A percentile compares a stretch with the other conserved stretches of the same genome.
Evolutionary conservation across 1,140 invertebrate genomes (phyloP).

Genomic region (Drosophila lini): DNA sequence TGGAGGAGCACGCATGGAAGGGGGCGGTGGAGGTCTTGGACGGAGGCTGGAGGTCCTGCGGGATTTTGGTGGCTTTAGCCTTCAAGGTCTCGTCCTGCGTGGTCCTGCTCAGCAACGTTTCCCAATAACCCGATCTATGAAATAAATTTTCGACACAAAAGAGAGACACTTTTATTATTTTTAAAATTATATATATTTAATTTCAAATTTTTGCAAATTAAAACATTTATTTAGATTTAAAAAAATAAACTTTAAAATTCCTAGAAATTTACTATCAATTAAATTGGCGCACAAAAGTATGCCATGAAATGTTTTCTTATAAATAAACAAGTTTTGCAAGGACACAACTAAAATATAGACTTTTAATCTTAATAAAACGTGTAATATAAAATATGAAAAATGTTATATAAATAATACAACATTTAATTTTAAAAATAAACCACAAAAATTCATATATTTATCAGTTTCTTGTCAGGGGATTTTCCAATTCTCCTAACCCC

Average conservation of each 20-base stretch:
- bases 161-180: background rate
- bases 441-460: background rate
- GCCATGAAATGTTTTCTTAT: background rate
- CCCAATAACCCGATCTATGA: background rate
- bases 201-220: background rate
- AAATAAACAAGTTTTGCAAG: background rate
- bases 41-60: constrained; percentile 24
- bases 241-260: background rate
- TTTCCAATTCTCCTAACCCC: background rate
- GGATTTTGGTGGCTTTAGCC: constrained; percentile 12
- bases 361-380: background rate
- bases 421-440: background rate
- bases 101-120: background rate
- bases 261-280: background rate
- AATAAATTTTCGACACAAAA: background rate
- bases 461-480: background rate
- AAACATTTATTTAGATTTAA: no score
- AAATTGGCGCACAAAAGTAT: background rate
- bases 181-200: no score
- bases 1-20: background rate
- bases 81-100: constrained; percentile 23
- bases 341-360: background rate
- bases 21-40: background rate
- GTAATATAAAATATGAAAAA: background rate
- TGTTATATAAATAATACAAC: background rate